Evolutionary conservation across 1,140 invertebrate species (phyloP).

Genomic region (Agrypnia vestita): DNA sequence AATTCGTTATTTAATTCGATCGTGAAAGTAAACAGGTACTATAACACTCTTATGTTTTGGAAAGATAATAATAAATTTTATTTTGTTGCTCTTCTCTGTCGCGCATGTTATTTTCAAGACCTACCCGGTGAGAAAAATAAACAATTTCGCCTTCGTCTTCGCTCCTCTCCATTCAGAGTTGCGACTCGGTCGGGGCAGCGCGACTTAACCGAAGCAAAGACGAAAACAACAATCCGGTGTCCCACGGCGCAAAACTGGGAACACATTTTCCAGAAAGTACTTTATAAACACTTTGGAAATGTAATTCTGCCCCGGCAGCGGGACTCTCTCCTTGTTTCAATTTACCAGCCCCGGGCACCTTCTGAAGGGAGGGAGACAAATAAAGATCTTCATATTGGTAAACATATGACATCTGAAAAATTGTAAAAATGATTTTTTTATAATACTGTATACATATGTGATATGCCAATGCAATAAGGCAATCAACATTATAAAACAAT

Average conservation of each 20-base stretch:
- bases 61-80: too few species aligned
- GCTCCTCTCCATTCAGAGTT: slow-evolving; percentile 1
- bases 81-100: too few species aligned
- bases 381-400: slow-evolving; percentile 40
- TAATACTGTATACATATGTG: too few species aligned
- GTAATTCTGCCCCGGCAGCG: slow-evolving; percentile 37
- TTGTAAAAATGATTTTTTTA: too few species aligned
- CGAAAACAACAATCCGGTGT: slow-evolving; percentile 34
- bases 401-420: slow-evolving; percentile 21
- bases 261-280: slow-evolving; percentile 51
- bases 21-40: too few species aligned
- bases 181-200: neutral
- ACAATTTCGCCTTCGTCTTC: slow-evolving; percentile 18
- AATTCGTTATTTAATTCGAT: too few species aligned
- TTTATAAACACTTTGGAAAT: slow-evolving; percentile 53
- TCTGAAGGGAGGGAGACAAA: slow-evolving; percentile 28
- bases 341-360: slow-evolving; percentile 46
- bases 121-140: neutral
- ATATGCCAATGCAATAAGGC: too few species aligned
- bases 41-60: too few species aligned
- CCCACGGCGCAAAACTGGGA: slow-evolving; percentile 33
- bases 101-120: neutral
- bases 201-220: slow-evolving; percentile 26
- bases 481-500: too few species aligned
- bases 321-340: slow-evolving; percentile 49